phyloP scores from a whole-genome alignment of 2,888 invertebrate species.

The Nemurella pictetii region DNA sequence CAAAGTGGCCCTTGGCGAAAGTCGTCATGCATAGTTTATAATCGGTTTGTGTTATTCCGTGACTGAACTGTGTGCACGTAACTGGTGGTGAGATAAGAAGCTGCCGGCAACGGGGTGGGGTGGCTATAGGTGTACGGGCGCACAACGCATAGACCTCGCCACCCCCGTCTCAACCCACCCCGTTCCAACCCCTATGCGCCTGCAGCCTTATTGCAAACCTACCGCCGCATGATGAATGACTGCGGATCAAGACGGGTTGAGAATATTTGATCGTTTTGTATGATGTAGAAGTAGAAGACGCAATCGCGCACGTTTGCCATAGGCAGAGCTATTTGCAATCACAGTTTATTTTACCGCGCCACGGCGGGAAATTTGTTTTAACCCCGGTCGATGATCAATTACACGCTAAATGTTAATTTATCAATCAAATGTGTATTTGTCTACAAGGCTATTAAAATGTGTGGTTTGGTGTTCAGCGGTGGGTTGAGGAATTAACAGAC shows the following conservation, averaged over 20 bases:
- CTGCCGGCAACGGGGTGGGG: background rate
- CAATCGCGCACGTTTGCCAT: slow-evolving; percentile 6
- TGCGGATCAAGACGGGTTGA: slow-evolving; percentile 28
- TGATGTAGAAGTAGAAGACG: slow-evolving; percentile 17
- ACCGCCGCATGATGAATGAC: slow-evolving; percentile 25
- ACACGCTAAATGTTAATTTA: background rate
- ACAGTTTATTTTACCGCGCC: background rate
- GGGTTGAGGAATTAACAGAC: background rate
- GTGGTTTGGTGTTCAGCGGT: background rate
- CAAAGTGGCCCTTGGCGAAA: slow-evolving; percentile 18
- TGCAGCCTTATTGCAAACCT: slow-evolving; percentile 22
- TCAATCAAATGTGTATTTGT: background rate
- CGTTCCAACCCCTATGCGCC: background rate
- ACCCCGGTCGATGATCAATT: background rate
- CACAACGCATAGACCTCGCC: background rate
- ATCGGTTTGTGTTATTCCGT: slow-evolving; percentile 25
- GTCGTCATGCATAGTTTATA: slow-evolving; percentile 31
- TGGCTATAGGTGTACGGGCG: background rate
- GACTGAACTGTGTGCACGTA: slow-evolving; percentile 9
- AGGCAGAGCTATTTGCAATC: too few species aligned
- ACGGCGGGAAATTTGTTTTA: background rate
- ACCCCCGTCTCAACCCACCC: background rate
- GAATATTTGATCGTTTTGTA: slow-evolving; percentile 26
- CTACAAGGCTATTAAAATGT: background rate
- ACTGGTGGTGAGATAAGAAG: slow-evolving; percentile 10